phyloP scores from a whole-genome alignment of 2,113 vertebrate species.

The Hypocryptadius cinnamomeus region DNA sequence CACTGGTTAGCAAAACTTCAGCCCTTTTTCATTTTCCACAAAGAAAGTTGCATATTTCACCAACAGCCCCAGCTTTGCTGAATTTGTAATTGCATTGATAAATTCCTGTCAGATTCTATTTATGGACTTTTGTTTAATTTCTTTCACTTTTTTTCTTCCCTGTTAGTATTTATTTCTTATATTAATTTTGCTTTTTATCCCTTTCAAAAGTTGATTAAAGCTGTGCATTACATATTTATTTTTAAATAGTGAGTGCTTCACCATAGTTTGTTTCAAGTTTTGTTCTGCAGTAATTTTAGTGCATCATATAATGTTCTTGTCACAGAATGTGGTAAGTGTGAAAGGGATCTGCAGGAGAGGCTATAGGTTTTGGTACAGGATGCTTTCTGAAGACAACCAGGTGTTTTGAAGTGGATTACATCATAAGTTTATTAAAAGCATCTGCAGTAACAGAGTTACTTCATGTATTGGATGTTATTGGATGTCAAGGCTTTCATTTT shows the following conservation, averaged over 20 bases:
- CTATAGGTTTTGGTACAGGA: neutral
- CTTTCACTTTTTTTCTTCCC: neutral
- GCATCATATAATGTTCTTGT: neutral
- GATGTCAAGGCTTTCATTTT: neutral
- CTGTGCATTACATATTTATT: neutral
- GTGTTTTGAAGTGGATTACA: neutral
- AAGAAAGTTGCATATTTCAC: neutral
- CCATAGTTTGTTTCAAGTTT: neutral
- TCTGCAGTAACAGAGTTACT: neutral
- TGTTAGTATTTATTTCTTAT: neutral
- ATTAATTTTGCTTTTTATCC: neutral
- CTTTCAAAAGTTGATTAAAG: neutral
- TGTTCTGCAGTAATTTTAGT: neutral
- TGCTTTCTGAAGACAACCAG: neutral
- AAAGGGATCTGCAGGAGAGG: neutral
- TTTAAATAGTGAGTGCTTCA: neutral
- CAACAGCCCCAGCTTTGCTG: neutral
- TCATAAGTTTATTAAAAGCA: neutral
- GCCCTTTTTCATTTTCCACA: neutral
- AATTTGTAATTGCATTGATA: neutral
- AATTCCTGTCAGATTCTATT: neutral
- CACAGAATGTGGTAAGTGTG: neutral
- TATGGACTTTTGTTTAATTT: neutral
- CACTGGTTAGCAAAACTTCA: neutral
- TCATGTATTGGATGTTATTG: neutral